These are phyloP conservation scores for Pollachius pollachius DNA, from an alignment of 2,113 vertebrate genomes.

Conservation along the genomic window DNA sequence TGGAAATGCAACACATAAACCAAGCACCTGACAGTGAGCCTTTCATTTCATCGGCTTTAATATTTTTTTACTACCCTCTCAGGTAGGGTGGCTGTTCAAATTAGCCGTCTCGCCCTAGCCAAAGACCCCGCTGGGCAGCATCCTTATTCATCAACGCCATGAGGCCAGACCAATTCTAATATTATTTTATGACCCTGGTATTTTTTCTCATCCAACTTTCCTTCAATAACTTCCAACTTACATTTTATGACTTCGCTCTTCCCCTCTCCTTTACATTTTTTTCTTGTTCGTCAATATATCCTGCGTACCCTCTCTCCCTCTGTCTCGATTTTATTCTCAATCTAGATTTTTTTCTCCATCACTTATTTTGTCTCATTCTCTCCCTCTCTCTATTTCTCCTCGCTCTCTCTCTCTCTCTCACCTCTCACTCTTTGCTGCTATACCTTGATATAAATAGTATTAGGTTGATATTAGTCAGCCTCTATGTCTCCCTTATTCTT, in stretches of 20 bases:
- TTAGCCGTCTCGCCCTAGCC: conserved; percentile 38
- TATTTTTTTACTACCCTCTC: conserved; percentile 47
- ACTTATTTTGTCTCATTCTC: not conserved
- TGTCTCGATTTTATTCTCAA: conserved; percentile 4
- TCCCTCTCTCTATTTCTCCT: not conserved
- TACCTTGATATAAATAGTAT: too few species aligned
- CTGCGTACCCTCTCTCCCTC: conserved; percentile 7
- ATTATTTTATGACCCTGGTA: conserved; percentile 60
- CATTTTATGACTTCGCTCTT: conserved; percentile 47
- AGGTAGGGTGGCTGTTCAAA: conserved; percentile 47
- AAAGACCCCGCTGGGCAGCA: conserved; percentile 40
- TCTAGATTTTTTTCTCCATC: conserved; percentile 1
- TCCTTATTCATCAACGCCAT: conserved; percentile 62
- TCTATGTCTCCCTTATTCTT: not conserved
- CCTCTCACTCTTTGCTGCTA: too few species aligned
- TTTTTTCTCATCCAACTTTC: conserved; percentile 57
- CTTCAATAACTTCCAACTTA: conserved; percentile 55
- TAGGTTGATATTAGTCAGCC: too few species aligned
- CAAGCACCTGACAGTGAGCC: conserved; percentile 42
- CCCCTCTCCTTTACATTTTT: conserved; percentile 18
- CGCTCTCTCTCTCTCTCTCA: not conserved
- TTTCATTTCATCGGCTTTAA: conserved; percentile 56
- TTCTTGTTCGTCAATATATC: conserved; percentile 14
- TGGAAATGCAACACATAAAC: conserved; percentile 41
- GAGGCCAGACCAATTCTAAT: conserved; percentile 59